A percentile compares a stretch with the other conserved stretches of the same genome.
These are phyloP conservation scores for Orthosia cruda DNA, from an alignment of 2,888 invertebrate genomes.

Conservation along the genomic window DNA sequence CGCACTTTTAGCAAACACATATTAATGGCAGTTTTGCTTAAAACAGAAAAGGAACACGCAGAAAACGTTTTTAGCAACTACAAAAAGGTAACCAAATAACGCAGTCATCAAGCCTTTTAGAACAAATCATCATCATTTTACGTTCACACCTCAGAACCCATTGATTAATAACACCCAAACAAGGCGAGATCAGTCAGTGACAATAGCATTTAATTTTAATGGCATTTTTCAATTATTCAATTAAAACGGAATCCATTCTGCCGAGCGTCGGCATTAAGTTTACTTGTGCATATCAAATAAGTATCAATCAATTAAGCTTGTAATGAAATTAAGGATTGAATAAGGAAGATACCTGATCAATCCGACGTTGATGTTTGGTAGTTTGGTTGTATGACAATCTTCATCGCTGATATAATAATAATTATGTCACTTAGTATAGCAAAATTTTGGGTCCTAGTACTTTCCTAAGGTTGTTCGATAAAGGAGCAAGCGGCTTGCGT, in stretches of 20 bases:
- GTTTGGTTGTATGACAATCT: too few species aligned
- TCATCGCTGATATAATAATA: too few species aligned
- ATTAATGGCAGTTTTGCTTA: neutral
- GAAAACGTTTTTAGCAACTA: neutral
- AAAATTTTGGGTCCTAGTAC: too few species aligned
- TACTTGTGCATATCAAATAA: slow-evolving; percentile 52
- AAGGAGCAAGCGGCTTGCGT: too few species aligned
- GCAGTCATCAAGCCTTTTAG: too few species aligned
- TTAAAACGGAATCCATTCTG: slow-evolving; percentile 54
- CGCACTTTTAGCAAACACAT: neutral
- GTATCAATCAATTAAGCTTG: too few species aligned
- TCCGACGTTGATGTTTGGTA: too few species aligned
- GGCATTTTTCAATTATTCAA: slow-evolving; percentile 63
- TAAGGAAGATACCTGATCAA: too few species aligned
- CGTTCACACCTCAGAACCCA: slow-evolving; percentile 1
- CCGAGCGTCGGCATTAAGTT: slow-evolving; percentile 46
- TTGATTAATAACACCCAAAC: slow-evolving; percentile 42
- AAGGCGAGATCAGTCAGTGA: slow-evolving; percentile 36
- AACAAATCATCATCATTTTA: neutral
- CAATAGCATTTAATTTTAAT: slow-evolving; percentile 70
- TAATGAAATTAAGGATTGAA: too few species aligned
- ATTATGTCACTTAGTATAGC: too few species aligned
- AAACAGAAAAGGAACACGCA: neutral
- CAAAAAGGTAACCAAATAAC: neutral
- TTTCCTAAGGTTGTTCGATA: too few species aligned